phyloP scores from a whole-genome alignment of 2,797 vertebrate genomes.

The Setipinna tenuifilis region DNA sequence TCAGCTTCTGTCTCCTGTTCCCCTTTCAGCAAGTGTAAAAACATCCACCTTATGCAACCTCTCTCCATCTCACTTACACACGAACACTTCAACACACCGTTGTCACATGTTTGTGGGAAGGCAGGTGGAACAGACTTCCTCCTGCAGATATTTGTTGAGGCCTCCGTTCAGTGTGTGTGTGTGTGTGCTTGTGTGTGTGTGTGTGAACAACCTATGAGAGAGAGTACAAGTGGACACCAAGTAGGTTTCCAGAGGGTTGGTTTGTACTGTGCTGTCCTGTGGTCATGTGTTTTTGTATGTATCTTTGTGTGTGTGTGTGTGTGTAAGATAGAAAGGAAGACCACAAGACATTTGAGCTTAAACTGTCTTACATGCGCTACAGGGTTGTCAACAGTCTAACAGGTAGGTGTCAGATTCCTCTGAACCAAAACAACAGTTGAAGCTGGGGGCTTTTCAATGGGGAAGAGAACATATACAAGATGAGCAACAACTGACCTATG shows the following conservation, averaged over 20 bases:
- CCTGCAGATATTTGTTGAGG: slow-evolving; percentile 17
- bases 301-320: neutral
- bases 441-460: neutral
- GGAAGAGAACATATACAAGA: neutral
- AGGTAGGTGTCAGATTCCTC: slow-evolving; percentile 9
- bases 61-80: slow-evolving; percentile 15
- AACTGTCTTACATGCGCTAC: neutral
- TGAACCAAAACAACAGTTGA: slow-evolving; percentile 2
- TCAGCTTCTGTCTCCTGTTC: slow-evolving; percentile 13
- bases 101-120: slow-evolving; percentile 14
- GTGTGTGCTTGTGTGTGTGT: slow-evolving; percentile 1
- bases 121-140: neutral
- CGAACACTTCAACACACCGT: neutral
- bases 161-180: neutral
- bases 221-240: neutral
- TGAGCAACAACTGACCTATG: no score
- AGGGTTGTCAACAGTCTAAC: neutral
- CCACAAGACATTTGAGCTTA: slow-evolving; percentile 11
- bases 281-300: neutral
- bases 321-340: neutral
- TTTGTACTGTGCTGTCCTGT: neutral
- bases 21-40: slow-evolving; percentile 22
- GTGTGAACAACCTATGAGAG: neutral
- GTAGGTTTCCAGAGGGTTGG: neutral
- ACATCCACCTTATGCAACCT: slow-evolving; percentile 19